These are phyloP conservation scores for Apostichopus leukothele DNA, from an alignment of 53 echinoderm and acorn worm species.

Conservation along the genomic window DNA sequence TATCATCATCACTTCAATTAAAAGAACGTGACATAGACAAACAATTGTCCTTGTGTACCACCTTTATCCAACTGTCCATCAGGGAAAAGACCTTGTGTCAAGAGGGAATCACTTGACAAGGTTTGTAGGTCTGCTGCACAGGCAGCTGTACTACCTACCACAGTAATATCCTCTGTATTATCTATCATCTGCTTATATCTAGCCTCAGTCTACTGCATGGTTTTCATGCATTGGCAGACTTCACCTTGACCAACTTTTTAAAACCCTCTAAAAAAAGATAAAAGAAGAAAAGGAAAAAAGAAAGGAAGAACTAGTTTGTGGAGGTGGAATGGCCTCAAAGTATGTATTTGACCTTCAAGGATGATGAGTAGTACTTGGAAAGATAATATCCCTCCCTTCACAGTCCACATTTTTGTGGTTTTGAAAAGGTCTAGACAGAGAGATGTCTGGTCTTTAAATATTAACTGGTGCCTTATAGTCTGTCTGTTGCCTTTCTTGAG, in stretches of 20 bases:
- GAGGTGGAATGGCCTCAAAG: not conserved
- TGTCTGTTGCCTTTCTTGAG: too few species aligned
- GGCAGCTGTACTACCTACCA: not conserved
- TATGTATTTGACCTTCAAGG: conserved; percentile 19
- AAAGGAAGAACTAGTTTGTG: not conserved
- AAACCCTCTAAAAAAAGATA: not conserved
- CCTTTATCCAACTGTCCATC: not conserved
- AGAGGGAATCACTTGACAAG: not conserved
- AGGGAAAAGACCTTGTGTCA: not conserved
- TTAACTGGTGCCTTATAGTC: too few species aligned
- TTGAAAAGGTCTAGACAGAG: conserved; percentile 30
- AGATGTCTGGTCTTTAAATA: too few species aligned
- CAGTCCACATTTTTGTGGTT: conserved; percentile 33
- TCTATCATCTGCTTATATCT: too few species aligned
- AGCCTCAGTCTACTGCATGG: too few species aligned
- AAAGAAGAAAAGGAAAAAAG: not conserved
- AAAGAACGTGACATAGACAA: not conserved
- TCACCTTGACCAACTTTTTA: conserved; percentile 25
- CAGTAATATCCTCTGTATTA: not conserved
- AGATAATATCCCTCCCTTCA: not conserved
- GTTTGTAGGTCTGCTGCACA: not conserved
- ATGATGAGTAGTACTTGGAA: conserved; percentile 1
- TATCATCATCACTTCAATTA: too few species aligned
- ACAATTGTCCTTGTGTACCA: not conserved
- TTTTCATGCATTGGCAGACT: too few species aligned